Percentiles rank a stretch among this genome's conserved stretches.
These are phyloP conservation scores for Taeniopygia guttata DNA, from an alignment of 2,797 vertebrate genomes.

Conservation along the genomic window DNA sequence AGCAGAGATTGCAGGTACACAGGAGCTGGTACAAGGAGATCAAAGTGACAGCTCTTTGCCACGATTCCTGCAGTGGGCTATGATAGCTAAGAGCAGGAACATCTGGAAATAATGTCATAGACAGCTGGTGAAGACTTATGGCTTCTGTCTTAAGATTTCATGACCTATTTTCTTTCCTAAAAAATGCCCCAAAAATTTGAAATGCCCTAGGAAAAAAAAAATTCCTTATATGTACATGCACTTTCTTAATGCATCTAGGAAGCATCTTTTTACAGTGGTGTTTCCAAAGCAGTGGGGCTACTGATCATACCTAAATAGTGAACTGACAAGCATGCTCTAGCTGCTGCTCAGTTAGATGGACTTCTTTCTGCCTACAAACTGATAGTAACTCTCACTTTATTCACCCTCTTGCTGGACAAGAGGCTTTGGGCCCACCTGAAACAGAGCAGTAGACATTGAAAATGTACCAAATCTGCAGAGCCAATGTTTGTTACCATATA, in stretches of 20 bases:
- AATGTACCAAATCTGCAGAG: neutral
- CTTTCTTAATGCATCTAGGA: neutral
- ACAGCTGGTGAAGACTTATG: neutral
- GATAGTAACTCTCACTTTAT: neutral
- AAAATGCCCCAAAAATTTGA: neutral
- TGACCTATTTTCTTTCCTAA: neutral
- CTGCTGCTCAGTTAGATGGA: neutral
- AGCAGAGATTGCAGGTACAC: neutral
- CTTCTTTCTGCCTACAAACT: neutral
- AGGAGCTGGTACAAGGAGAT: neutral
- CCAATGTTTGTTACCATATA: neutral
- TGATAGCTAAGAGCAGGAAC: conserved; percentile 1
- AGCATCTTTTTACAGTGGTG: fast-evolving
- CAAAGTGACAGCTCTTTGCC: neutral
- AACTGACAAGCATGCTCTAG: neutral
- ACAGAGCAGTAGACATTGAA: neutral
- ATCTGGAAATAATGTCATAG: conserved; percentile 40
- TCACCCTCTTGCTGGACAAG: neutral
- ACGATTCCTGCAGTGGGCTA: neutral
- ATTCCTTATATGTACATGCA: neutral
- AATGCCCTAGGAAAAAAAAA: neutral
- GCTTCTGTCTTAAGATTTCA: neutral
- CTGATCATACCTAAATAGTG: fast-evolving
- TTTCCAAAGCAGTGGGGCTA: neutral
- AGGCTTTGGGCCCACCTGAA: neutral